phyloP scores from a whole-genome alignment of 2,888 invertebrate genomes.

The Bellardia pandia region DNA sequence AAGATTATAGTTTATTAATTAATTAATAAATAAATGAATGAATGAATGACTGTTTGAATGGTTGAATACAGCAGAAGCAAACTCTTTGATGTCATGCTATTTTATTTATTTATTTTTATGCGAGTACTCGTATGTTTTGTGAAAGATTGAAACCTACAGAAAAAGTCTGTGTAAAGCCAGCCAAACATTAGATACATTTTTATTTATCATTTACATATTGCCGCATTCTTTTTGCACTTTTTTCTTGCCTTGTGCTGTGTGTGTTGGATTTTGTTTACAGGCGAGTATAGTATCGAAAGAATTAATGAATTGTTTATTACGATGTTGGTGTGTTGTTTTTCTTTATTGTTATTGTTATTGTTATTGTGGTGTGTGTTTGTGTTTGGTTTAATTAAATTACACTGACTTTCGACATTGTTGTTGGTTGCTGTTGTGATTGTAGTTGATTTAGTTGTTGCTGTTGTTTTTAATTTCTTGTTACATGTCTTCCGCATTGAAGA shows the following conservation, averaged over 20 bases:
- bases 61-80: background rate
- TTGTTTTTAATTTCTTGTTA: slow-evolving; percentile 37
- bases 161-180: background rate
- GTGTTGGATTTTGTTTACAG: slow-evolving; percentile 1
- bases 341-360: slow-evolving; percentile 11
- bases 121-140: background rate
- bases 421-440: slow-evolving; percentile 13
- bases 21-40: slow-evolving; percentile 24
- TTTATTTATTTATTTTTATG: slow-evolving; percentile 35
- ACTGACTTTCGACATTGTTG: slow-evolving; percentile 57
- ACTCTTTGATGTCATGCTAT: slow-evolving; percentile 55
- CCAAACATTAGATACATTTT: background rate
- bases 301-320: slow-evolving; percentile 60
- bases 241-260: background rate
- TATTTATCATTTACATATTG: slow-evolving; percentile 29
- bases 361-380: slow-evolving; percentile 7
- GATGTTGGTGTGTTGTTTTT: slow-evolving; percentile 11
- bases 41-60: background rate
- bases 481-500: slow-evolving; percentile 68
- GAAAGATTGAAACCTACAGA: background rate
- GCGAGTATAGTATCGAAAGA: slow-evolving; percentile 21
- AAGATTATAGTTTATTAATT: slow-evolving; percentile 37
- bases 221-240: slow-evolving; percentile 40
- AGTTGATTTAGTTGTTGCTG: slow-evolving; percentile 18
- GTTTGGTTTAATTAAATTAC: slow-evolving; percentile 68